phyloP scores from a whole-genome alignment of 2,113 vertebrate species.

The Spheniscus mendiculus region DNA sequence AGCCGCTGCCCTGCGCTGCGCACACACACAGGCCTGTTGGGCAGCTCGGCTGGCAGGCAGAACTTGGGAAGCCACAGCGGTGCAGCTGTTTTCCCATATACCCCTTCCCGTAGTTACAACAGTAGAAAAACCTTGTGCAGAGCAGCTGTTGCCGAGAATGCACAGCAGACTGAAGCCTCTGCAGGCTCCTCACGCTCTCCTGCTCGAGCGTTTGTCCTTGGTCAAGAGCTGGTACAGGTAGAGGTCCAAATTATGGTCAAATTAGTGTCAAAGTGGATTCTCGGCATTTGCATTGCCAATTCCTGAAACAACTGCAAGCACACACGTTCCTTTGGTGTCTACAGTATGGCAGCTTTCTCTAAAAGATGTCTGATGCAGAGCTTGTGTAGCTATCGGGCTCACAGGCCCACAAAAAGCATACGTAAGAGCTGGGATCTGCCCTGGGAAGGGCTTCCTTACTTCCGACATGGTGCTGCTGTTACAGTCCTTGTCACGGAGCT shows the following conservation, averaged over 20 bases:
- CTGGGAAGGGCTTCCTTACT: not conserved
- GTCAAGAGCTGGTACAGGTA: not conserved
- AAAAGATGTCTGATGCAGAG: not conserved
- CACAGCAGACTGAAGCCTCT: not conserved
- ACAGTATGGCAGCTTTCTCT: not conserved
- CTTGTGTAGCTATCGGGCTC: not conserved
- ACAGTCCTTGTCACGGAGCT: not conserved
- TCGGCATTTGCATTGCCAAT: not conserved
- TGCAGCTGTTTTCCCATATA: not conserved
- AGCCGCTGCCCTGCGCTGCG: accelerated
- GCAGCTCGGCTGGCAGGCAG: not conserved
- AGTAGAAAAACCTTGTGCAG: not conserved
- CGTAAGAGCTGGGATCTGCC: not conserved
- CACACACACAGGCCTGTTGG: not conserved
- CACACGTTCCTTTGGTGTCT: not conserved
- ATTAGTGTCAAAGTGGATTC: not conserved
- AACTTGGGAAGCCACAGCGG: accelerated
- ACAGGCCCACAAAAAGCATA: not conserved
- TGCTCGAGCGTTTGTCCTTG: not conserved
- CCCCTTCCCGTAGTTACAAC: not conserved
- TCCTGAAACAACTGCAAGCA: not conserved
- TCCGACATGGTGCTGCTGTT: not conserved
- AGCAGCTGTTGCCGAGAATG: not conserved
- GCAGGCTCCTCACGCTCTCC: not conserved
- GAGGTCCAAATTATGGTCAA: not conserved